phyloP scores from a whole-genome alignment of 2,113 vertebrate genomes.

The Machaerirhynchus nigripectus region DNA sequence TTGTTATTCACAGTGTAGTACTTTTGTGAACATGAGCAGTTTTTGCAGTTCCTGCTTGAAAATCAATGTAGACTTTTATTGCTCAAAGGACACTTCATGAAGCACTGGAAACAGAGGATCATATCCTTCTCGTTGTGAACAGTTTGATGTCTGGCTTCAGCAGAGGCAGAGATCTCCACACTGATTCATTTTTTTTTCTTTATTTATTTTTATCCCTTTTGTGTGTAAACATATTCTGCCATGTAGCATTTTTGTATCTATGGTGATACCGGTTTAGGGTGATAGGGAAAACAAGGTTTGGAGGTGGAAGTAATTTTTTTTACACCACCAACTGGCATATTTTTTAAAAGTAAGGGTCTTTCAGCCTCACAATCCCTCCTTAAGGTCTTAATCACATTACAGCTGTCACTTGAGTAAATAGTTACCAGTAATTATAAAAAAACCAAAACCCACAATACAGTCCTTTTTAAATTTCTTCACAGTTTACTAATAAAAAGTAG shows the following conservation, averaged over 20 bases:
- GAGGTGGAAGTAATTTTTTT: not conserved
- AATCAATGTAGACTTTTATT: not conserved
- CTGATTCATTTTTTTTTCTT: not conserved
- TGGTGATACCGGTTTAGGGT: not conserved
- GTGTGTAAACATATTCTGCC: not conserved
- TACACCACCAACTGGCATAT: not conserved
- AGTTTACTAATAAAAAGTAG: not conserved
- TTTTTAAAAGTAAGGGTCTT: not conserved
- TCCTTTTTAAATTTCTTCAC: not conserved
- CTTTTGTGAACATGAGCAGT: not conserved
- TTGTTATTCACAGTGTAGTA: not conserved
- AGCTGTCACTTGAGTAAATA: not conserved
- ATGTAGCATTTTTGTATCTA: not conserved
- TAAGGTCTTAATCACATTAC: not conserved
- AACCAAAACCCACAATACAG: fast-evolving
- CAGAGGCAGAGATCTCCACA: not conserved
- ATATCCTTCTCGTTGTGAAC: not conserved
- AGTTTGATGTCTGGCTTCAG: not conserved
- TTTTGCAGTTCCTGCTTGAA: not conserved
- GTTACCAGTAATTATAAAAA: not conserved
- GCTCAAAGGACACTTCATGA: not conserved
- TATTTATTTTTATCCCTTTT: not conserved
- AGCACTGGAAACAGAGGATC: not conserved
- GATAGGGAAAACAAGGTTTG: not conserved
- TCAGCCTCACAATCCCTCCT: not conserved